phyloP scores from a whole-genome alignment of 2,888 invertebrate genomes.

The Tenthredo distinguenda region DNA sequence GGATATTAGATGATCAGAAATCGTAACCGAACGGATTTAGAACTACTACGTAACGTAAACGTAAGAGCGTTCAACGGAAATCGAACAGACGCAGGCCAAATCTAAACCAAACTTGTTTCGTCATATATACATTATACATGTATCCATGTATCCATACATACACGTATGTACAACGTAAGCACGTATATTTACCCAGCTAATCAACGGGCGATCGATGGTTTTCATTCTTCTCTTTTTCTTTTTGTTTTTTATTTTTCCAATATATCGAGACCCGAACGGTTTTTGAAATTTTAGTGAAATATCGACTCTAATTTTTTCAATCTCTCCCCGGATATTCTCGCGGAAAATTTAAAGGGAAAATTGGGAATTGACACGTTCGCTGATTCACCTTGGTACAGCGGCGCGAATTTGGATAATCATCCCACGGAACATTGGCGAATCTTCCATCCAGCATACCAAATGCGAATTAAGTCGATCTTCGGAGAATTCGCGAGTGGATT shows the following conservation, averaged over 20 bases:
- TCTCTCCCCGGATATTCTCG: neutral
- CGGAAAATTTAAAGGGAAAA: neutral
- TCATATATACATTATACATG: neutral
- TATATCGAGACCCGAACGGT: neutral
- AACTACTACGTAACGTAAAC: constrained; percentile 29
- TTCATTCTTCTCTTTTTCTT: neutral
- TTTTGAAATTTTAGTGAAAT: neutral
- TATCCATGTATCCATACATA: neutral
- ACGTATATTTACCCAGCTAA: constrained; percentile 20
- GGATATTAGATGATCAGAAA: neutral
- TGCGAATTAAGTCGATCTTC: neutral
- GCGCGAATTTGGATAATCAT: neutral
- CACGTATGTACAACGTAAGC: neutral
- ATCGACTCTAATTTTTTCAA: neutral
- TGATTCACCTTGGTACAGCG: neutral
- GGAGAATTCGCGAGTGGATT: neutral
- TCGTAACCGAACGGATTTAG: neutral
- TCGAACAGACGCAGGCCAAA: constrained; percentile 12
- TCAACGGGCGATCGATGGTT: constrained; percentile 16
- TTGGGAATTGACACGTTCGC: neutral
- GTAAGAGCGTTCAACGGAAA: constrained; percentile 4
- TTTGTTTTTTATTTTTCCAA: neutral
- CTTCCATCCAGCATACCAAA: neutral
- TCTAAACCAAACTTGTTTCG: constrained; percentile 5
- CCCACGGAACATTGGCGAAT: constrained; percentile 12